Evolutionary conservation across 1,140 invertebrate species (phyloP), one percentile per base, ranked within the genome.

Genomic region (Stratiolaelaps scimitus): DNA sequence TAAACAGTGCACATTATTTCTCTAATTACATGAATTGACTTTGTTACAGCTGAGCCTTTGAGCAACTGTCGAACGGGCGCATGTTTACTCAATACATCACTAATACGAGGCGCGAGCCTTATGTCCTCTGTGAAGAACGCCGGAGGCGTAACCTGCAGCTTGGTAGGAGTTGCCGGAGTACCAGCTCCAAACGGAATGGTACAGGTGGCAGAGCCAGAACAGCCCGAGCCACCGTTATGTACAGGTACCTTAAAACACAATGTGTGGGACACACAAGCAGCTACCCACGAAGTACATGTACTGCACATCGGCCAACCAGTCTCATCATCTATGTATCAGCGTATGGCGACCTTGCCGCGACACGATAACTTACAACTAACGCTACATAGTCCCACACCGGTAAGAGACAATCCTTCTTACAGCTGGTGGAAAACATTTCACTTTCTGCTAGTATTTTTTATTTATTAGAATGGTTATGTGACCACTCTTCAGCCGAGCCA

Each of bases 361-460:
- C 53, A 60, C 34, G 53, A 60, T 34, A 60, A 34, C 2, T 34
- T 26, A 1, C 53, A 60, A 19, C 23, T 60, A 23, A 60, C 53
- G 15, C 20, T 60, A 60, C 53, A 60, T 13, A 60, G 53, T 60
- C 34, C 53, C 23, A 34, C 26, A 60, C 53, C 53, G 53, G 15
- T 60, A 1, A 60, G 53, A 40, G 34, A 40, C 10, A 40, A 40
- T 10, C 10, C 34, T 40, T 40, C 34, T 40, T 40, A 40, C 4
- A 10, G 5, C 10, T 40, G 34, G 34, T 40, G 34, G 4, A 40
- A 10, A 40, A 40, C n/a, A n/a, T n/a, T n/a, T n/a, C n/a, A n/a
- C n/a, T n/a, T n/a, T n/a, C n/a, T n/a, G n/a, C n/a, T n/a, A n/a
- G n/a, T n/a, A n/a, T n/a, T n/a, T n/a, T n/a, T n/a, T n/a, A n/a